These are phyloP conservation scores for Solenodon paradoxus DNA, from an alignment of 2,113 vertebrate genomes.

Conservation along the genomic window DNA sequence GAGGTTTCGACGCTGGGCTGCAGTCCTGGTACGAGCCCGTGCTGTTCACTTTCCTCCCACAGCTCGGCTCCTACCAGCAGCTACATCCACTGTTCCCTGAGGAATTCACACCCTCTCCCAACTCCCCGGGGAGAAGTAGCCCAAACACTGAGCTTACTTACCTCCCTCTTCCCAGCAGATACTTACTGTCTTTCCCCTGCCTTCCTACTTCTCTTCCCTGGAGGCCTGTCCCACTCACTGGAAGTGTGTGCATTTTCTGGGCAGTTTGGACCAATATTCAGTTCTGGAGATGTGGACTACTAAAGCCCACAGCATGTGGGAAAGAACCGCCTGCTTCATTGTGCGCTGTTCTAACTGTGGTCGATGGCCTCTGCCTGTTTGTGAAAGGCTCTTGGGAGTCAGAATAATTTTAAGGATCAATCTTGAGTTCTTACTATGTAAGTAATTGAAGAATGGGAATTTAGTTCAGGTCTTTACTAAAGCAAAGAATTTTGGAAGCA, in stretches of 20 bases:
- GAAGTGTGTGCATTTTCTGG: not conserved
- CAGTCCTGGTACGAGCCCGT: not conserved
- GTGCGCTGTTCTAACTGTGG: no score
- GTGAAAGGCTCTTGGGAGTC: not conserved
- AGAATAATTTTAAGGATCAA: conserved; percentile 16
- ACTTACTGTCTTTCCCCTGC: not conserved
- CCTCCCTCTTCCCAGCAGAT: not conserved
- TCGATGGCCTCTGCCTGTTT: no score
- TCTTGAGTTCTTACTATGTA: not conserved
- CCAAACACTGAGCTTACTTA: not conserved
- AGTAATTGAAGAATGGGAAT: not conserved
- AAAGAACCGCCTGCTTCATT: no score
- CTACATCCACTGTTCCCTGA: no score
- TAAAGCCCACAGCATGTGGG: no score
- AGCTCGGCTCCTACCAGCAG: not conserved
- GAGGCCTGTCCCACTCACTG: not conserved
- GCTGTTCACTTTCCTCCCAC: not conserved
- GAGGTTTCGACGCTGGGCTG: not conserved
- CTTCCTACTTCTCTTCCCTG: not conserved
- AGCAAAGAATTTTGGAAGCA: not conserved
- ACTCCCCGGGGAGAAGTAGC: not conserved
- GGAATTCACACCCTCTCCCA: no score
- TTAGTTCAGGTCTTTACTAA: not conserved
- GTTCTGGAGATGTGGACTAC: not conserved
- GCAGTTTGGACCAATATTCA: not conserved